A percentile compares a stretch with the other conserved stretches of the same genome.
Evolutionary conservation across 2,113 vertebrate species (phyloP).

Genomic region (Kobus ellipsiprymnus): DNA sequence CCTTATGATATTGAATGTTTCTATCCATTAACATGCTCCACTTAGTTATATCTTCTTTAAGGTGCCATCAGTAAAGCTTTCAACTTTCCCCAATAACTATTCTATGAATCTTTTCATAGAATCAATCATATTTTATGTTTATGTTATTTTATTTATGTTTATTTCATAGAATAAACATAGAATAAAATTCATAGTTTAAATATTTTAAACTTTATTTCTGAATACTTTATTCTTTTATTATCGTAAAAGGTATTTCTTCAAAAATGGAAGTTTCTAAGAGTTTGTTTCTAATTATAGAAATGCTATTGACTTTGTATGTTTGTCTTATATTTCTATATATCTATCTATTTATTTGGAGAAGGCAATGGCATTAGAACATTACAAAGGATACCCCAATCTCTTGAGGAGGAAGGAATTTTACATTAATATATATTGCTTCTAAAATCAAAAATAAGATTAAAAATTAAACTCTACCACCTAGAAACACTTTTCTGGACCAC

Average conservation of each 20-base stretch:
- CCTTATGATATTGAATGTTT: not conserved
- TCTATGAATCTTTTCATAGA: not conserved
- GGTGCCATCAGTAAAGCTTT: not conserved
- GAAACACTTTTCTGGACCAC: not conserved
- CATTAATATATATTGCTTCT: not conserved
- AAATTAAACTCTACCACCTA: not conserved
- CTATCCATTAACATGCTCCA: not conserved
- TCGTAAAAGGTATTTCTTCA: not conserved
- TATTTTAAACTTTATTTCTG: not conserved
- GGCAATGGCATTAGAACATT: not conserved
- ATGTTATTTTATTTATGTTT: too few relatives aligned
- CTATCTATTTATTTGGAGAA: not conserved
- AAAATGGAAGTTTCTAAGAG: not conserved
- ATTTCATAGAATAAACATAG: too few relatives aligned
- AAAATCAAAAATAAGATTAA: conserved; percentile 14
- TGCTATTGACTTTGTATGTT: not conserved
- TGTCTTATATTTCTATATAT: not conserved
- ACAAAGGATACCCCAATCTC: not conserved
- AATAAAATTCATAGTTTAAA: too few relatives aligned
- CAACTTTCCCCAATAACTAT: not conserved
- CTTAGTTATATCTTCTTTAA: not conserved
- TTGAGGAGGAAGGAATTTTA: not conserved
- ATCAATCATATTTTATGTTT: too few relatives aligned
- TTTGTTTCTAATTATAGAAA: not conserved
- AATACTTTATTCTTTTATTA: not conserved